These are phyloP conservation scores for Catharus minimus DNA, from an alignment of 2,113 vertebrate species.

Conservation along the genomic window DNA sequence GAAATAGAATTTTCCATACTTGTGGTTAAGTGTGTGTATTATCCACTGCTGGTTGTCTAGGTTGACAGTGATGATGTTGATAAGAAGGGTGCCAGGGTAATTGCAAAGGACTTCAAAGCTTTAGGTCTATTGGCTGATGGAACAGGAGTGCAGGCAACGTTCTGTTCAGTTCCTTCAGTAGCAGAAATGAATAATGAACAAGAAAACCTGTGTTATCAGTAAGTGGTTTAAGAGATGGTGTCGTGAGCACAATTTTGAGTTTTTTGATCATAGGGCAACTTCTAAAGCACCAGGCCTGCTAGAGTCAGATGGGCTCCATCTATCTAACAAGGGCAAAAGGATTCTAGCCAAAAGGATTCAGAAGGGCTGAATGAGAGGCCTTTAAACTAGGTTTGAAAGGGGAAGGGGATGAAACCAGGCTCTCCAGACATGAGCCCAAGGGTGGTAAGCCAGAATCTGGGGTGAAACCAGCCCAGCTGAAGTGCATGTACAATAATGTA, in stretches of 20 bases:
- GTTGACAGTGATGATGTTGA: background rate
- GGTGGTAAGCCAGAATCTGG: background rate
- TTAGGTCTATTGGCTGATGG: accelerated
- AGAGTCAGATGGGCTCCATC: background rate
- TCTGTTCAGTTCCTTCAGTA: background rate
- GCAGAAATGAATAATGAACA: background rate
- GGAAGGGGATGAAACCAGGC: background rate
- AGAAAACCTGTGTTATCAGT: background rate
- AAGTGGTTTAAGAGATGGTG: background rate
- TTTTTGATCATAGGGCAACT: background rate
- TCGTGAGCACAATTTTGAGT: background rate
- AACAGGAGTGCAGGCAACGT: background rate
- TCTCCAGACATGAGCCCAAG: background rate
- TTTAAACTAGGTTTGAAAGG: background rate
- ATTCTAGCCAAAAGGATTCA: background rate
- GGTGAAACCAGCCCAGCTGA: background rate
- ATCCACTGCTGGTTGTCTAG: background rate
- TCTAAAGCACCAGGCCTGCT: background rate
- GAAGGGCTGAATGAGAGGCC: background rate
- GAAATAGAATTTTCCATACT: background rate
- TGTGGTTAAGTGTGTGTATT: background rate
- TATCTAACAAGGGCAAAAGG: background rate
- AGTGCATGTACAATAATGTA: background rate
- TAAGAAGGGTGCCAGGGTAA: background rate
- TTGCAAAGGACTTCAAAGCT: background rate